Evolutionary conservation across 2,113 vertebrate species (phyloP).

Genomic region (Platysteira castanea): DNA sequence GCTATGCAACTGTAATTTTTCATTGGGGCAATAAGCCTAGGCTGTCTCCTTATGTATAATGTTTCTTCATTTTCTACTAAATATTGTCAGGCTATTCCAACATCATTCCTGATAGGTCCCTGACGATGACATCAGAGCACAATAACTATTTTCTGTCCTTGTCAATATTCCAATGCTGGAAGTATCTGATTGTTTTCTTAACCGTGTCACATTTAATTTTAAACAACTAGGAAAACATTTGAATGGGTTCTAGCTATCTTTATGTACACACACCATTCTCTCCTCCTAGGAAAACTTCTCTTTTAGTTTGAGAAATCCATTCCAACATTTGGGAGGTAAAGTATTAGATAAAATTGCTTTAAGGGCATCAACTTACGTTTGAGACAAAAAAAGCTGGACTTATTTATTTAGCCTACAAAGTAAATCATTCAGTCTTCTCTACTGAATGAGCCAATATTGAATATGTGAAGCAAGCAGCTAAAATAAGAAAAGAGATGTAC

Average conservation of each 20-base stretch:
- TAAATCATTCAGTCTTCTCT: neutral
- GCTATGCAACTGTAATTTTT: neutral
- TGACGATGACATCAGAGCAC: neutral
- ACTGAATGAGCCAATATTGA: neutral
- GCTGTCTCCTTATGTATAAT: neutral
- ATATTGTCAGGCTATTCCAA: neutral
- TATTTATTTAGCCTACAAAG: neutral
- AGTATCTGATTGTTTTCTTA: conserved; percentile 17
- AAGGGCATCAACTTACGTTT: neutral
- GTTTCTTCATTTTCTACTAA: neutral
- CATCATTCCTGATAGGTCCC: neutral
- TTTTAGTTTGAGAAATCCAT: neutral
- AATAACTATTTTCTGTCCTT: neutral
- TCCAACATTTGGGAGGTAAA: neutral
- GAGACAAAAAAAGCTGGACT: neutral
- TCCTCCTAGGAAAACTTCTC: neutral
- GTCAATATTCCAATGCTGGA: neutral
- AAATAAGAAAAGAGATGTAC: neutral
- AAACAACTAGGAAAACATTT: neutral
- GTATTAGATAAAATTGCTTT: neutral
- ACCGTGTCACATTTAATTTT: neutral
- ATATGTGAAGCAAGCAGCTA: neutral
- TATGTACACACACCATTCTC: neutral
- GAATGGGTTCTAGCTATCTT: neutral
- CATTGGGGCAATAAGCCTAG: neutral